These are phyloP conservation scores for Eumaeus atala DNA, from an alignment of 1,140 invertebrate genomes.

Conservation along the genomic window DNA sequence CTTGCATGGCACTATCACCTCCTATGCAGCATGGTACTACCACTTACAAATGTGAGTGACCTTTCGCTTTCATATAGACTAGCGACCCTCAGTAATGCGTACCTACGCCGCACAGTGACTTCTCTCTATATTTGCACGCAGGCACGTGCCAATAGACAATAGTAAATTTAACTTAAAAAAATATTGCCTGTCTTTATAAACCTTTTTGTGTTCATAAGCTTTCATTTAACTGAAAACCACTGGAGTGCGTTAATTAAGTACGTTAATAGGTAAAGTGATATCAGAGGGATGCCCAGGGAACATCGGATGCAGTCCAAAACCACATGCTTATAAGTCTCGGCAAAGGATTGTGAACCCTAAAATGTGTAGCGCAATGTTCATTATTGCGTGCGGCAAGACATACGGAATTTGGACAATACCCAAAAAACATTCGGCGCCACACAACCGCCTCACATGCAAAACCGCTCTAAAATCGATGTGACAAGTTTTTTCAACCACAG, in stretches of 20 bases:
- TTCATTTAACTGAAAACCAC: background rate
- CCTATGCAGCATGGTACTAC: no score
- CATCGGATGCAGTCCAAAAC: conserved; percentile 5
- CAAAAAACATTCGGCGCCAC: conserved; percentile 6
- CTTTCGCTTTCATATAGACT: no score
- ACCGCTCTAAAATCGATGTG: background rate
- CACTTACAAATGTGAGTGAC: no score
- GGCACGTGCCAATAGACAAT: no score
- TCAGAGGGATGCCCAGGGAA: background rate
- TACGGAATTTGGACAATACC: conserved; percentile 3
- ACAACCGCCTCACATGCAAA: background rate
- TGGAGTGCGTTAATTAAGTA: background rate
- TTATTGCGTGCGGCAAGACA: background rate
- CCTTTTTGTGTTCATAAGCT: background rate
- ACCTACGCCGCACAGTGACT: no score
- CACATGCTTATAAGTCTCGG: conserved; percentile 1
- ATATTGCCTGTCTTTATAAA: no score
- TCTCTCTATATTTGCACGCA: no score
- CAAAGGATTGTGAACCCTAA: background rate
- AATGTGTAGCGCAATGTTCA: background rate
- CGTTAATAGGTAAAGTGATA: conserved; percentile 6
- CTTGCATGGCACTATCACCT: no score
- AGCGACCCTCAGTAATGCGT: no score
- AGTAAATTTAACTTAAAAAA: no score
- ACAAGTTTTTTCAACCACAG: background rate